A percentile compares a stretch with the other conserved stretches of the same genome.
These are phyloP conservation scores for Pycnomerus fuliginosus DNA, from an alignment of 2,888 invertebrate species.

Conservation along the genomic window DNA sequence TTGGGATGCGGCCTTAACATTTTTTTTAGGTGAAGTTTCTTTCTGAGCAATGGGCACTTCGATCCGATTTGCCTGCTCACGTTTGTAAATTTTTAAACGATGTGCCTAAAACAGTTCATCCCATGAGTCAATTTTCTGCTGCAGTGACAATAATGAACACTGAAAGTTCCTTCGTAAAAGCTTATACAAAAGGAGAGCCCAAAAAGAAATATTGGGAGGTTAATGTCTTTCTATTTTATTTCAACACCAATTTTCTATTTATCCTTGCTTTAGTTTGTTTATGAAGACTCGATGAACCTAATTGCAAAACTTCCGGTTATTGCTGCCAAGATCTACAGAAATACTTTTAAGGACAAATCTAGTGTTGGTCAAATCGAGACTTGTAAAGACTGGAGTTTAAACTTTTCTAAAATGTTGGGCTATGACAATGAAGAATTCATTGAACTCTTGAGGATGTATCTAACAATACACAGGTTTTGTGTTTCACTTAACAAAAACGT, in stretches of 20 bases:
- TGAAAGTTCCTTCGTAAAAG: slow-evolving; percentile 86
- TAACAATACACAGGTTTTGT: slow-evolving; percentile 88
- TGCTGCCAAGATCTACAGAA: slow-evolving; percentile 83
- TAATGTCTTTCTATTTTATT: too few relatives aligned
- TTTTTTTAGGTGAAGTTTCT: slow-evolving; percentile 61
- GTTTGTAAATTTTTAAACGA: slow-evolving; percentile 87
- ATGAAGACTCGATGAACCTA: slow-evolving; percentile 84
- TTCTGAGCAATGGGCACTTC: slow-evolving; percentile 77
- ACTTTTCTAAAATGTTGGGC: slow-evolving; percentile 74
- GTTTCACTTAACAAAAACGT: slow-evolving; percentile 4
- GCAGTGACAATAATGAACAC: slow-evolving; percentile 87
- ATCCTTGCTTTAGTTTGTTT: slow-evolving; percentile 56
- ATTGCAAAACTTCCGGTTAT: slow-evolving; percentile 86
- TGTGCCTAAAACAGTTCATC: slow-evolving; percentile 82
- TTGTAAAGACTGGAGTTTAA: slow-evolving; percentile 80
- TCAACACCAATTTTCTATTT: slow-evolving; percentile 4
- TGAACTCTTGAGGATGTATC: slow-evolving; percentile 89
- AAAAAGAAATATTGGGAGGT: slow-evolving; percentile 87
- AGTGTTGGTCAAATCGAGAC: slow-evolving; percentile 75
- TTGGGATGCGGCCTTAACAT: too few relatives aligned
- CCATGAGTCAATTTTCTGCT: slow-evolving; percentile 90
- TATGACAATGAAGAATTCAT: slow-evolving; percentile 75
- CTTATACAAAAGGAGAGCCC: slow-evolving; percentile 82
- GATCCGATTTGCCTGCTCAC: slow-evolving; percentile 83
- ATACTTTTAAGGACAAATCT: slow-evolving; percentile 66